These are phyloP conservation scores for Brachyhypopomus occidentalis DNA, from an alignment of 2,113 vertebrate genomes.

Conservation along the genomic window DNA sequence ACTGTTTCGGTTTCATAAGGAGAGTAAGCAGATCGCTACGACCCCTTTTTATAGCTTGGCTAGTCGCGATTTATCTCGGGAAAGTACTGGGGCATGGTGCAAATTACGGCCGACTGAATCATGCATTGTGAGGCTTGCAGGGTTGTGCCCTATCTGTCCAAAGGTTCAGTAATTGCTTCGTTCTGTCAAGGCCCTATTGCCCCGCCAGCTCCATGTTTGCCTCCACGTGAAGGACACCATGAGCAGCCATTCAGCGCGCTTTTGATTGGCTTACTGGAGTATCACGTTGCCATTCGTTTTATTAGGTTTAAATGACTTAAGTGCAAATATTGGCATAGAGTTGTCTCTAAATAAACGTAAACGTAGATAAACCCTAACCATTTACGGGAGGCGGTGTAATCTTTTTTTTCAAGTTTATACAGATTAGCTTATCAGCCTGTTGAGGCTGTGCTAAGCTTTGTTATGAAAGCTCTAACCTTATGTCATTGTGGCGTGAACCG, in stretches of 20 bases:
- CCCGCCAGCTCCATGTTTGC: background rate
- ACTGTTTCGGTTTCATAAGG: constrained; percentile 48
- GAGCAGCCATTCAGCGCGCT: background rate
- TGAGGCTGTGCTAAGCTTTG: constrained; percentile 1
- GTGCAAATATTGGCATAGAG: background rate
- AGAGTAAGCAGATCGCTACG: constrained; percentile 47
- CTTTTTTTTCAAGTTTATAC: constrained; percentile 3
- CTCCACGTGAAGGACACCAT: background rate
- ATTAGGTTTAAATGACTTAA: background rate
- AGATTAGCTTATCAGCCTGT: constrained; percentile 10
- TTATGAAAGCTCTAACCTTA: background rate
- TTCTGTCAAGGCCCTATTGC: constrained; percentile 35
- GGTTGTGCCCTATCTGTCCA: constrained; percentile 41
- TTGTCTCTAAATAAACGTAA: background rate
- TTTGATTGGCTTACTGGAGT: constrained; percentile 1
- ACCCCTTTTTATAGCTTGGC: constrained; percentile 56
- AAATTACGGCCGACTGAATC: constrained; percentile 46
- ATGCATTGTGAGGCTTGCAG: constrained; percentile 52
- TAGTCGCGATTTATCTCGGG: constrained; percentile 49
- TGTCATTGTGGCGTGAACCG: background rate
- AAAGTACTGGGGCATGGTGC: constrained; percentile 49
- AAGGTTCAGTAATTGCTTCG: constrained; percentile 48
- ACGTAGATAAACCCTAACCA: background rate
- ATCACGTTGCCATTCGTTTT: background rate
- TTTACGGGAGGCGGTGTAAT: constrained; percentile 16